Evolutionary conservation across 2,113 vertebrate species (phyloP).

Genomic region (Caranx ignobilis): DNA sequence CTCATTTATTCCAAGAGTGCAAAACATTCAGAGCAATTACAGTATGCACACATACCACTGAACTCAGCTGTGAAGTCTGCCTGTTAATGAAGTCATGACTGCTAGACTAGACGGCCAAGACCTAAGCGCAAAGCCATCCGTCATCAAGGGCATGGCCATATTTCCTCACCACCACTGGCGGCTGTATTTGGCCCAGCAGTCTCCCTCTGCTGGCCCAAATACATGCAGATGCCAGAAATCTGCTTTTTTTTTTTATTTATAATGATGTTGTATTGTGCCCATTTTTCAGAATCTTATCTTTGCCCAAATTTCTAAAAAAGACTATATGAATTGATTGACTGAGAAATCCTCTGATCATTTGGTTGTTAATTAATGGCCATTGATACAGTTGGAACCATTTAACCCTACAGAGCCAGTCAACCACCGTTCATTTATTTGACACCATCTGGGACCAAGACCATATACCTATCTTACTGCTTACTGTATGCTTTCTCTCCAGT

Average conservation of each 20-base stretch:
- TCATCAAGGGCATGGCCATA: slow-evolving; percentile 47
- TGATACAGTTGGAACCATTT: slow-evolving; percentile 17
- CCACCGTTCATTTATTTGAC: slow-evolving; percentile 35
- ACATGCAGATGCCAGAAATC: slow-evolving; percentile 14
- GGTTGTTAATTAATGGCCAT: slow-evolving; percentile 25
- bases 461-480: slow-evolving; percentile 21
- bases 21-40: slow-evolving; percentile 38
- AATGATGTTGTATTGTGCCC: background rate
- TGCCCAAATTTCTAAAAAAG: slow-evolving; percentile 14
- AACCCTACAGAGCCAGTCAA: slow-evolving; percentile 30
- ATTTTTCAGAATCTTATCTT: background rate
- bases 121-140: slow-evolving; percentile 47
- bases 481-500: slow-evolving; percentile 19
- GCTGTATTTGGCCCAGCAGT: slow-evolving; percentile 14
- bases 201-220: slow-evolving; percentile 13
- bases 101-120: slow-evolving; percentile 45
- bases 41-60: background rate
- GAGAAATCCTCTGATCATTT: background rate
- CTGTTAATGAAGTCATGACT: slow-evolving; percentile 42
- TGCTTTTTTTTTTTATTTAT: no score
- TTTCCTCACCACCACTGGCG: slow-evolving; percentile 58
- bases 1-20: slow-evolving; percentile 35
- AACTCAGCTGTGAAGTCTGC: slow-evolving; percentile 33
- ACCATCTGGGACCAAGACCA: slow-evolving; percentile 27
- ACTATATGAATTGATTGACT: background rate